Evolutionary conservation across 1,140 invertebrate species (phyloP).

Genomic region (Parasteatoda tepidariorum): DNA sequence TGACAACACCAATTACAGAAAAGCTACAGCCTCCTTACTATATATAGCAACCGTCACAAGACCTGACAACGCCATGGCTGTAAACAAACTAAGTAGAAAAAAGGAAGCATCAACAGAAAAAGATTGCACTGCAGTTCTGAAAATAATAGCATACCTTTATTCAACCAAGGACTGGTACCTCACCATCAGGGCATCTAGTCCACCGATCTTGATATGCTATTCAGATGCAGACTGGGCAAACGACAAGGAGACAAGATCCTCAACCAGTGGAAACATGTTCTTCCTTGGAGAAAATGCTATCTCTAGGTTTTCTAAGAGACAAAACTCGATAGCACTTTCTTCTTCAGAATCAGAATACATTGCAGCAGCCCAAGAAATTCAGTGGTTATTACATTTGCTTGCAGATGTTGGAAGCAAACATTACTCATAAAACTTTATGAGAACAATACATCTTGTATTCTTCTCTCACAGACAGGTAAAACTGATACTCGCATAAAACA

Average conservation of each 20-base stretch:
- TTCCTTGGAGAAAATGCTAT: neutral
- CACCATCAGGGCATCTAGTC: neutral
- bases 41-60: constrained; percentile 19
- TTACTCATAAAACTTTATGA: no score
- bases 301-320: neutral
- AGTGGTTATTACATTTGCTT: neutral
- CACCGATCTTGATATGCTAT: neutral
- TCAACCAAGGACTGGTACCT: neutral
- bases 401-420: neutral
- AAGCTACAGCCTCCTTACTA: constrained; percentile 12
- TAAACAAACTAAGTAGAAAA: neutral
- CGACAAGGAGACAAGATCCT: neutral
- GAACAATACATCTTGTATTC: neutral
- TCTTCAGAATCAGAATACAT: neutral
- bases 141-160: neutral
- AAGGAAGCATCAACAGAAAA: neutral
- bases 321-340: neutral
- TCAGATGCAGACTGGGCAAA: neutral
- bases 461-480: neutral
- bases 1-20: neutral
- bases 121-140: neutral
- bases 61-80: neutral
- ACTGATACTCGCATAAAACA: neutral
- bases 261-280: neutral
- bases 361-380: neutral